These are phyloP conservation scores for Trichonephila clavipes DNA, from an alignment of 1,140 invertebrate species.

Conservation along the genomic window DNA sequence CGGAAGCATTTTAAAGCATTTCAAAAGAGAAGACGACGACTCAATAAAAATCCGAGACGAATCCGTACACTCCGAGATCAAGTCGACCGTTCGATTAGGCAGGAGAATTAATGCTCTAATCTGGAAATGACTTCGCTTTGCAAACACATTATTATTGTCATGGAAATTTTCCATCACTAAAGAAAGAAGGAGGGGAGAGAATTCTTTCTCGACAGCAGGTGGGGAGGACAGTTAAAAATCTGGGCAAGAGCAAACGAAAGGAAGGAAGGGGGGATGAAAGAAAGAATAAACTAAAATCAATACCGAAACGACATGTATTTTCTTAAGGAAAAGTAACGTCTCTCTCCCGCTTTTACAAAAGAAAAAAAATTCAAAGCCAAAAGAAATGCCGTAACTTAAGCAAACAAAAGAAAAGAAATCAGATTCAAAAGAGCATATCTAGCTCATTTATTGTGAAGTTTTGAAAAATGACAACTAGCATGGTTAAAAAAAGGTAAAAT, in stretches of 20 bases:
- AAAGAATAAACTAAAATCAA: not conserved
- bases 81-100: not conserved
- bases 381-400: not conserved
- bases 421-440: too few relatives aligned
- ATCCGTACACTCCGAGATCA: not conserved
- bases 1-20: conserved; percentile 34
- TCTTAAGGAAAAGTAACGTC: not conserved
- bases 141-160: conserved; percentile 1
- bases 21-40: conserved; percentile 9
- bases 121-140: not conserved
- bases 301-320: not conserved
- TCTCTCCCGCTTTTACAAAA: not conserved
- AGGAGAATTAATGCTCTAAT: not conserved
- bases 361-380: not conserved
- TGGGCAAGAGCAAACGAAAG: not conserved
- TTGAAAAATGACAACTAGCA: too few relatives aligned
- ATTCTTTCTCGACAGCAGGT: conserved; percentile 1
- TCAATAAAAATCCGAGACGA: not conserved
- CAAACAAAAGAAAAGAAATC: too few relatives aligned
- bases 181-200: not conserved
- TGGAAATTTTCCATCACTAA: not conserved
- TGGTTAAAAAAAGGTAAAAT: too few relatives aligned
- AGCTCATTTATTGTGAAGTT: too few relatives aligned
- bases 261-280: not conserved
- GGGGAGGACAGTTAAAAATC: conserved; percentile 12